Base-by-base conservation (phyloP, 2,113 vertebrate genomes). In the Sebastes fasciatus region DNA sequence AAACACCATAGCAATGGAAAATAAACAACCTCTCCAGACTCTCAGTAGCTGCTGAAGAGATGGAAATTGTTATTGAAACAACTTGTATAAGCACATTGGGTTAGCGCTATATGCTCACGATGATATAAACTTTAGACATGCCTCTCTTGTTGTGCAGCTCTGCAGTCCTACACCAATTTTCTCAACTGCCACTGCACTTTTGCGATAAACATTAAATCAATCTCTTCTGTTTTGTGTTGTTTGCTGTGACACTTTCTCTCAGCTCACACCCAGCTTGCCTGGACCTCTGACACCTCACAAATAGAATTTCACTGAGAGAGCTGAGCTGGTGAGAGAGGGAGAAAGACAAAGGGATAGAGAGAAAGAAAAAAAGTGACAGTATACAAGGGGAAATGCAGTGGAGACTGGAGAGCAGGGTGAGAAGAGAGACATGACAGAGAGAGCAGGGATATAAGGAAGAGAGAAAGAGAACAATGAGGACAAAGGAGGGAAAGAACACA, bases 261-360 rank as follows among this genome's bases (percentile, higher is more conserved):
- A 82, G 84, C 84, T 86, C 82, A 87, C 68, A 80, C 78, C 60
- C 75, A 75, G 83, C 78, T 72, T 80, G 10, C 23, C 34, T 67
- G 74, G 89, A 90, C 90, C 89, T 91, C 82, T 92, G 82, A 89
- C 88, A 92, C 86, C 66, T 82, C 75, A 74, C 76, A 86, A 92
- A 93, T 90, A 91, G 72, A 88, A 90, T 86, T 86, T 83, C 23
- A 85, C 64, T 70, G 57, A 54, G 52, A 82, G 75, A 84, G 74
- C 21, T 2, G 46, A 79, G 75, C 3, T 14, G 58, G 69, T 61
- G 70, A 54, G 58, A 80, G 58, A 80, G 51, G 16, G 48, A 82
- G 40, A 43, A n/a, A 72, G 60, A 69, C 17, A 82, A 46, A 76
- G 19, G 40, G 8, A 42, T 19, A 34, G 63, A 88, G 42, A 66